Percentiles rank a stretch among this genome's conserved stretches.
phyloP scores from a whole-genome alignment of 2,113 vertebrate genomes.

The Hyaena hyaena region DNA sequence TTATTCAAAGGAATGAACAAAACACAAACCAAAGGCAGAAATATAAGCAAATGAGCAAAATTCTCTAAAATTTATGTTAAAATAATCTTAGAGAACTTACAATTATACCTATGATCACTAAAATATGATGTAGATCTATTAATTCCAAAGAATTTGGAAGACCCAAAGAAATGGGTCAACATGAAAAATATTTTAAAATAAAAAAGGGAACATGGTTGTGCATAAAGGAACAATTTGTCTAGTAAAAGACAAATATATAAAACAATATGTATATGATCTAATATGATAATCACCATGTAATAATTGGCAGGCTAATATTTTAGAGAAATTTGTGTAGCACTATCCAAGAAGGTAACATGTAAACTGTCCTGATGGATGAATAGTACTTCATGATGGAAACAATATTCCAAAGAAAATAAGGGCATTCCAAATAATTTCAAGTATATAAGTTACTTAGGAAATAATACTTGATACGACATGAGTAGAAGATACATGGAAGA shows the following conservation, averaged over 20 bases:
- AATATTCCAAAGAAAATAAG: not conserved
- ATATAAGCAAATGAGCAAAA: not conserved
- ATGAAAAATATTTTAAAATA: not conserved
- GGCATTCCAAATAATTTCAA: not conserved
- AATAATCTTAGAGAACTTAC: not conserved
- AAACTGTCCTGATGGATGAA: not conserved
- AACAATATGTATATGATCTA: not conserved
- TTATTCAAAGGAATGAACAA: not conserved
- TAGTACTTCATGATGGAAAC: not conserved
- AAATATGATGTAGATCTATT: not conserved
- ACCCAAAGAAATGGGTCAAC: not conserved
- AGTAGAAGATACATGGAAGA: not conserved
- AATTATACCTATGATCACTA: not conserved
- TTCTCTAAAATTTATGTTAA: not conserved
- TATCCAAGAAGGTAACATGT: not conserved
- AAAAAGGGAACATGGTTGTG: not conserved
- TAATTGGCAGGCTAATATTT: not conserved
- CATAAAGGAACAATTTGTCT: not conserved
- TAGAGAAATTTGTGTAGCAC: not conserved
- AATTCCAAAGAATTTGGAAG: not conserved
- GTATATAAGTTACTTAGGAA: not conserved
- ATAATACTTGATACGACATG: not conserved
- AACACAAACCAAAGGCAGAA: not conserved
- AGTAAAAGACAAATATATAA: not conserved
- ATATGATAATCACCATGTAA: not conserved